Percentiles rank a stretch among this genome's conserved stretches.
Conservation (phyloP, 2,797 vertebrate genomes). For the Pterois miles region DNA sequence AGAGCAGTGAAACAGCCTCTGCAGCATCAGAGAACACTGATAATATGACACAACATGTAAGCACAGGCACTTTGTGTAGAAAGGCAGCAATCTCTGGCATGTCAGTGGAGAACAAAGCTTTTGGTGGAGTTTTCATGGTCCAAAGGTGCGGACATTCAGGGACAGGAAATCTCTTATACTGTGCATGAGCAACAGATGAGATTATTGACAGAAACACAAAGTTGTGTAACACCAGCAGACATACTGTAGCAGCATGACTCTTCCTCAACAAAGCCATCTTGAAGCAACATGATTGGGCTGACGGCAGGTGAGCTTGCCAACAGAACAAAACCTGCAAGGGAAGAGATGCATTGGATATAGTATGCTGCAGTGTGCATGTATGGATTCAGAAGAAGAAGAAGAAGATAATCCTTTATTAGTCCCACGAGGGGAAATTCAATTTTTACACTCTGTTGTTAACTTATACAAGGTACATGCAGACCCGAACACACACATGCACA, state of each 20-base stretch:
- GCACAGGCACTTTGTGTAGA: neutral
- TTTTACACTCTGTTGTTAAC: too few species aligned
- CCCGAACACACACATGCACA: too few species aligned
- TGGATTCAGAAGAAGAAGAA: too few species aligned
- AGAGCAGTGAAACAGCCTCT: neutral
- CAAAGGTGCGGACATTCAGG: neutral
- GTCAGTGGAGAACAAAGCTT: neutral
- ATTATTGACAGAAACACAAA: constrained; percentile 17
- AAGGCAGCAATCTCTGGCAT: neutral
- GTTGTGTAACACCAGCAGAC: neutral
- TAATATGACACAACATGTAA: constrained; percentile 5
- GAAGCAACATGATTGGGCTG: neutral
- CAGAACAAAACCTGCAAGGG: neutral
- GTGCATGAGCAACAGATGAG: constrained; percentile 12
- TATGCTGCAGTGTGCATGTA: neutral
- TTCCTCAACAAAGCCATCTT: neutral
- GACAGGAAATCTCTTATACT: constrained; percentile 5
- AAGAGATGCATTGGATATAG: too few species aligned
- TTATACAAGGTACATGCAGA: too few species aligned
- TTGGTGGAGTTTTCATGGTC: neutral
- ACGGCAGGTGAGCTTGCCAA: neutral
- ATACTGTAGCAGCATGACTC: neutral
- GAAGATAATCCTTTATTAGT: too few species aligned
- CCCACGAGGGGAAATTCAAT: too few species aligned
- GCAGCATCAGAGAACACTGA: neutral